Conservation (phyloP, 1,140 invertebrate genomes). For the Thalassaphorura encarpata region DNA sequence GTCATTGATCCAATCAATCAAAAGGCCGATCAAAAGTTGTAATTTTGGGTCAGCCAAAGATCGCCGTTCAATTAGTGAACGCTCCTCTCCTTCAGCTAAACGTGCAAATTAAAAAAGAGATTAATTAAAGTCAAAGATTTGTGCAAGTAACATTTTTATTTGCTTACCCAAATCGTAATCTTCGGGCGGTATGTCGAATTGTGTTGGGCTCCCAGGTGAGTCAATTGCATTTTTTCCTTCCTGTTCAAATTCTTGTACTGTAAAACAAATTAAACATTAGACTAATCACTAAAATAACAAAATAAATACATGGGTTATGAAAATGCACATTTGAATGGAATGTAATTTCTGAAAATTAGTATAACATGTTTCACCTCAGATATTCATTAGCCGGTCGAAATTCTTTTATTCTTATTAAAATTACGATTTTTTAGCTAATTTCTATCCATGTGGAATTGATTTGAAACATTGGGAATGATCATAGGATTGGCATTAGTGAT, state of each 20-base stretch:
- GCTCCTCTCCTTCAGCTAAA: constrained; percentile 88
- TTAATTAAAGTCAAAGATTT: neutral
- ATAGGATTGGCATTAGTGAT: no score
- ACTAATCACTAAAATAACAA: neutral
- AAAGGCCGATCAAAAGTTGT: constrained; percentile 68
- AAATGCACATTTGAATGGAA: no score
- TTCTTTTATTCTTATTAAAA: no score
- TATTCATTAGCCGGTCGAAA: no score
- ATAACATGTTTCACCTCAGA: no score
- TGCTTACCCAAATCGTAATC: constrained; percentile 75
- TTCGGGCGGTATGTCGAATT: constrained; percentile 76
- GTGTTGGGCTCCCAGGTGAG: constrained; percentile 75
- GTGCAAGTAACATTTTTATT: constrained; percentile 2
- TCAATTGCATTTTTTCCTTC: constrained; percentile 96
- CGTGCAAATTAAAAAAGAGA: constrained; percentile 21
- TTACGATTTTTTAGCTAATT: no score
- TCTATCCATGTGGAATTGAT: no score
- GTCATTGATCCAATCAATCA: constrained; percentile 99
- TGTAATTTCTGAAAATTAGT: no score
- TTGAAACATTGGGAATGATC: no score
- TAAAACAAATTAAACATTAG: constrained; percentile 30
- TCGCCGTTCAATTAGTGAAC: constrained; percentile 85
- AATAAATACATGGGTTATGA: no score
- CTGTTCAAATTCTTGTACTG: constrained; percentile 88
- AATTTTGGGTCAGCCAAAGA: constrained; percentile 80